These are phyloP conservation scores for Bungarus multicinctus DNA, from an alignment of 2,113 vertebrate species.

Conservation along the genomic window DNA sequence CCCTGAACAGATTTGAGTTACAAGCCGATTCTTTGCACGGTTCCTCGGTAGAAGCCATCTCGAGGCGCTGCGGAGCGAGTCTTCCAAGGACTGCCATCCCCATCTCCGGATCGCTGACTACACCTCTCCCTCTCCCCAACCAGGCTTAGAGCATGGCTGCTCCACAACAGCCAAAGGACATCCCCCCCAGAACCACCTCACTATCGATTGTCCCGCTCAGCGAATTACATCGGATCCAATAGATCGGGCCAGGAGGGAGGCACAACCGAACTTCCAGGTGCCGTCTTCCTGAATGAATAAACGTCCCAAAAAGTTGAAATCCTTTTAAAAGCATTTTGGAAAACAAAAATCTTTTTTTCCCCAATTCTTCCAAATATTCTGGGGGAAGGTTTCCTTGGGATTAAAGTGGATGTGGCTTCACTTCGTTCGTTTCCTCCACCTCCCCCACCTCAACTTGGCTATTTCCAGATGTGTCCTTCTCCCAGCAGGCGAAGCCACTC, in stretches of 20 bases:
- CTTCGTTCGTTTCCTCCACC: background rate
- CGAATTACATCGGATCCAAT: background rate
- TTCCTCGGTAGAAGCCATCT: background rate
- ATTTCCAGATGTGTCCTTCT: background rate
- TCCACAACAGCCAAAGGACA: background rate
- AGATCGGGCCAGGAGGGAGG: background rate
- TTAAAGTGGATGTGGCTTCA: background rate
- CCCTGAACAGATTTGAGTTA: background rate
- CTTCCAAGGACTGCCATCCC: background rate
- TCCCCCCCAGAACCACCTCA: background rate
- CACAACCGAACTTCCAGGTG: background rate
- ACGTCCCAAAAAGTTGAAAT: background rate
- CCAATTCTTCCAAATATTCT: slow-evolving; percentile 53
- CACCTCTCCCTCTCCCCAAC: background rate
- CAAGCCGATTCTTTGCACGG: background rate
- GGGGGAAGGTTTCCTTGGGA: background rate
- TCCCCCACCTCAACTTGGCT: background rate
- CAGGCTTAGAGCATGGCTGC: no score
- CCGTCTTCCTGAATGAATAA: background rate
- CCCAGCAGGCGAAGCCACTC: background rate
- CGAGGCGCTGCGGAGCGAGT: background rate
- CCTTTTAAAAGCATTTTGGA: background rate
- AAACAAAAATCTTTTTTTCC: slow-evolving; percentile 5
- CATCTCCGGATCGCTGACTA: background rate
- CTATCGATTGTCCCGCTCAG: background rate